Evolutionary conservation across 2,888 invertebrate species (phyloP).

Genomic region (Ceramica pisi): DNA sequence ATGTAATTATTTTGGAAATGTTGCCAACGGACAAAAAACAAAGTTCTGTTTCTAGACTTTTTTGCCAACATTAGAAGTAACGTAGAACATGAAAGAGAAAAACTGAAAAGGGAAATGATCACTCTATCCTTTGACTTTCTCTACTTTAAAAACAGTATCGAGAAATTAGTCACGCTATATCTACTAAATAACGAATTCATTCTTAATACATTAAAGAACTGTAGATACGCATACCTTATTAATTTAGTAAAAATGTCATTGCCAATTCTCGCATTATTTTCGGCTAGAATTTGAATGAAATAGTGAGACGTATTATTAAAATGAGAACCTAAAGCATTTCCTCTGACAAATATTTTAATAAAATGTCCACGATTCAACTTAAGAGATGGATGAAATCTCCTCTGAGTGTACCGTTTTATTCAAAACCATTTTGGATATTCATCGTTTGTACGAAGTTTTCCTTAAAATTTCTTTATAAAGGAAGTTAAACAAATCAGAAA

Average conservation of each 20-base stretch:
- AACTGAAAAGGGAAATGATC: background rate
- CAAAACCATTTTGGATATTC: conserved; percentile 43
- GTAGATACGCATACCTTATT: background rate
- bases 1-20: no score
- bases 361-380: conserved; percentile 36
- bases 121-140: background rate
- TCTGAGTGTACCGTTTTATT: conserved; percentile 43
- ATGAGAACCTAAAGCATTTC: conserved; percentile 10
- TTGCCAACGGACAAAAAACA: no score
- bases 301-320: conserved; percentile 22
- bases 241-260: background rate
- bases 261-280: background rate
- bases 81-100: background rate
- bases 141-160: background rate
- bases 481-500: conserved; percentile 46
- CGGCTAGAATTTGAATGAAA: background rate
- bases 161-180: background rate
- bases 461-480: conserved; percentile 26
- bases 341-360: conserved; percentile 17
- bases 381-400: conserved; percentile 43
- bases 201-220: no score
- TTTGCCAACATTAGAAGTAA: background rate
- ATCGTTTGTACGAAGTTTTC: conserved; percentile 33
- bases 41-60: no score
- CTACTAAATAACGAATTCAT: background rate